These are phyloP conservation scores for Nothocercus nigrocapillus DNA, from an alignment of 2,113 vertebrate genomes.

Conservation along the genomic window DNA sequence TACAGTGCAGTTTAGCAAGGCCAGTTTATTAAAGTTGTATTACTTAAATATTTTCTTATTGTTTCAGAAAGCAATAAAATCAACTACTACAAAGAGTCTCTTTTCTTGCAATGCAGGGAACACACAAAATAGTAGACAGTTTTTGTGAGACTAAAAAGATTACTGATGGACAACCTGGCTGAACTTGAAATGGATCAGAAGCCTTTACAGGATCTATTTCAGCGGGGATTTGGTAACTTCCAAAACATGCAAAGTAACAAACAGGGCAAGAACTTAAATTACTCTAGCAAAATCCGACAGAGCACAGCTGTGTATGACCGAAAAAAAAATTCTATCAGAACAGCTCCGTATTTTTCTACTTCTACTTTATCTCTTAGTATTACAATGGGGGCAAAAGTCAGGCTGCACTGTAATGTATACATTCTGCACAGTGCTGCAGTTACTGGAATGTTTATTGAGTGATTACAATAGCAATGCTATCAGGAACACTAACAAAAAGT, in stretches of 20 bases:
- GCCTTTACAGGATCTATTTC: neutral
- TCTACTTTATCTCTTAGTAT: neutral
- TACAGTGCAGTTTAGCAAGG: neutral
- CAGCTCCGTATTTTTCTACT: neutral
- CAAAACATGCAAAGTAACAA: neutral
- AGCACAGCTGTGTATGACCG: neutral
- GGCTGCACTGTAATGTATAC: neutral
- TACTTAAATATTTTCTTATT: neutral
- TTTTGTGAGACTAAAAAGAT: neutral
- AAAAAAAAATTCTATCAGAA: neutral
- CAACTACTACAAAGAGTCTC: neutral
- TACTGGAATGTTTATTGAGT: neutral
- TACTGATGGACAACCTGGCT: neutral
- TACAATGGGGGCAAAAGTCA: neutral
- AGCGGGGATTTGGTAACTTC: neutral
- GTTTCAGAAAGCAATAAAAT: neutral
- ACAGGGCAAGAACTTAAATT: neutral
- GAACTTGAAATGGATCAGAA: neutral
- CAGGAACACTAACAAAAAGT: neutral
- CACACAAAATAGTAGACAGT: neutral
- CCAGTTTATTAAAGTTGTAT: neutral
- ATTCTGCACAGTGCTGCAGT: neutral
- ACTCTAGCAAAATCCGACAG: neutral
- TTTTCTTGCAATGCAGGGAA: neutral
- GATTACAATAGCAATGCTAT: neutral